Evolutionary conservation across 2,797 vertebrate genomes (phyloP), one percentile per base, ranked within the genome.

Genomic region (Acrossocheilus wenchowensis): DNA sequence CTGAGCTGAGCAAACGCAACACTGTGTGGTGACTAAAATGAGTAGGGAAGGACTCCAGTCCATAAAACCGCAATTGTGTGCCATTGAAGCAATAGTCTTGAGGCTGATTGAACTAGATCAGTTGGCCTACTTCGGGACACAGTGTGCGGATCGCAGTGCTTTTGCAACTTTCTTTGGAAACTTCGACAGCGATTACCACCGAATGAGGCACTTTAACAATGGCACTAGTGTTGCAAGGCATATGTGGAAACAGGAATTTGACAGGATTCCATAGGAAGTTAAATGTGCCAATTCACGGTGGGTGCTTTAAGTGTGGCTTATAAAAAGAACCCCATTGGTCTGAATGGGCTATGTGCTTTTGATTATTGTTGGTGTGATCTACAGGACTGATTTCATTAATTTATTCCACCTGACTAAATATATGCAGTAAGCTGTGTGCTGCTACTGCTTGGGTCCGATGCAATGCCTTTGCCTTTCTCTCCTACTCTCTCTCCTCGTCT

Each of bases 41-140:
- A 89, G 87, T 87, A 80, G 84, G 69, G 87, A 89, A 88, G 79
- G 69, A 91, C 84, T 90, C 87, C 86, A 88, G 89, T 88, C 79
- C 77, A 87, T 88, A 87, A 90, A 90, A 89, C 87, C 90, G 78
- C 90, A 89, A 91, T 90, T 89, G 90, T 90, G 89, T 82, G 21
- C 72, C 39, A 45, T 78, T 87, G 81, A 78, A 89, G 83, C 75
- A 87, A 87, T 81, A 83, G 83, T 77, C 87, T 82, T 54, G 83
- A 88, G 77, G 71, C 83, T 87, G 85, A 85, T 86, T 87, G 84
- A 86, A 89, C 79, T 57, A 75, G 89, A 91, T 87, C 82, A 64
- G 77, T 82, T 89, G 90, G 81, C 87, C 89, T 84, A 87, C 86
- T 87, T 87, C 36, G 66, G 73, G 75, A 88, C 45, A 82, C 81